Evolutionary conservation across 2,797 vertebrate species (phyloP), one percentile per base, ranked within the genome.

Genomic region (Oreonectes daqikongensis): DNA sequence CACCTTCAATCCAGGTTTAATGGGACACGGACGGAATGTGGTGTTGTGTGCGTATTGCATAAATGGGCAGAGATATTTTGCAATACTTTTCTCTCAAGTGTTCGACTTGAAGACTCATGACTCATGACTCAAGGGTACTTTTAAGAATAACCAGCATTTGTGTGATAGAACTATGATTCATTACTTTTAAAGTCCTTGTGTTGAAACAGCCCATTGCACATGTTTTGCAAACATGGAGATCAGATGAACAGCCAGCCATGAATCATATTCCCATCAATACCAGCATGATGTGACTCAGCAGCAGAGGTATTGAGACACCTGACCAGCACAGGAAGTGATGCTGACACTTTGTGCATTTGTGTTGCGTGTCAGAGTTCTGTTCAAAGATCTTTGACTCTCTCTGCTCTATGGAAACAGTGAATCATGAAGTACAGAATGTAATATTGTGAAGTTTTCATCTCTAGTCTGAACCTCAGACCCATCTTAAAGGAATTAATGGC

Each of bases 401-500:
- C 26, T 26, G 46, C 42, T 79, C 28, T 79, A 72, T 42, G 65
- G 70, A 85, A 83, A 82, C 78, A 77, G 63, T 71, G 69, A 81
- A 68, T 73, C 64, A 73, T 32, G 20, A 40, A 40, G 46, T 74
- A 28, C n/a, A 22, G 59, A 69, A 69, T 57, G 11, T 68, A 53
- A 63, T 26, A 55, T 35, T 4, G 44, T 32, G 22, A 48, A 53
- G 59, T 81, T 61, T 77, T 84, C 83, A 79, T 77, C 89, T 88
- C 80, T 79, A 78, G 70, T 78, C 83, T 83, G 86, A 83, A 88
- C 84, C 88, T 85, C 84, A 88, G 83, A 85, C 87, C 82, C 82
- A 85, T 86, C 84, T 85, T 89, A 85, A 82, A 87, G 85, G 90
- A 91, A 92, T 93, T 92, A 92, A 92, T 87, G 86, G 86, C 84